Percentiles rank a stretch among this genome's conserved stretches.
phyloP scores from a whole-genome alignment of 2,797 vertebrate genomes.

The Halcyon chelicuti region DNA sequence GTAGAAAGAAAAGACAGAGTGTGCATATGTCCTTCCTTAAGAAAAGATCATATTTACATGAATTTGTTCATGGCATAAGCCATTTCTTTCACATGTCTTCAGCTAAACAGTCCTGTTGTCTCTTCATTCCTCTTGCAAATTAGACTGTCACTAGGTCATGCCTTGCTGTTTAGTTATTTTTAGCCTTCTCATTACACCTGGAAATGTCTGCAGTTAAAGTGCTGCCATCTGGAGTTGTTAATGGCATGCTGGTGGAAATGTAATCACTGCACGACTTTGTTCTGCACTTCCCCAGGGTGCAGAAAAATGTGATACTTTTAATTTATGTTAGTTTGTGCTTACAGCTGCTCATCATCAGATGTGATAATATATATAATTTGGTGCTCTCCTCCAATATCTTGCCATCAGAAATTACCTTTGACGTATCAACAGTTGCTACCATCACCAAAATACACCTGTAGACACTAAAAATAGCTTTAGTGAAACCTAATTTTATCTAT shows the following conservation, averaged over 20 bases:
- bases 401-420: slow-evolving; percentile 58
- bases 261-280: slow-evolving; percentile 66
- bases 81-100: neutral
- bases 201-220: slow-evolving; percentile 66
- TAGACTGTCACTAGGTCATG: slow-evolving; percentile 45
- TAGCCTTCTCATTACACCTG: slow-evolving; percentile 66
- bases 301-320: slow-evolving; percentile 66
- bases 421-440: slow-evolving; percentile 32
- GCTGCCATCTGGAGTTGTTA: slow-evolving; percentile 76
- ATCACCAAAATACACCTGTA: slow-evolving; percentile 49
- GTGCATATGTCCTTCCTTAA: neutral
- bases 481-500: slow-evolving; percentile 26
- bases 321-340: slow-evolving; percentile 73
- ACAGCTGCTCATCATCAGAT: slow-evolving; percentile 63
- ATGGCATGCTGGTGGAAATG: slow-evolving; percentile 64
- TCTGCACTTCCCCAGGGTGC: slow-evolving; percentile 50
- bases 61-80: neutral
- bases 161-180: slow-evolving; percentile 61
- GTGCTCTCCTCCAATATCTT: slow-evolving; percentile 23
- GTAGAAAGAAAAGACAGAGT: neutral
- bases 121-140: slow-evolving; percentile 52
- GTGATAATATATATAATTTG: slow-evolving; percentile 63
- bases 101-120: slow-evolving; percentile 1
- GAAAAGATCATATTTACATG: neutral
- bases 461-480: slow-evolving; percentile 30